Evolutionary conservation across 2,797 vertebrate genomes (phyloP).

Genomic region (Crax fasciolata): DNA sequence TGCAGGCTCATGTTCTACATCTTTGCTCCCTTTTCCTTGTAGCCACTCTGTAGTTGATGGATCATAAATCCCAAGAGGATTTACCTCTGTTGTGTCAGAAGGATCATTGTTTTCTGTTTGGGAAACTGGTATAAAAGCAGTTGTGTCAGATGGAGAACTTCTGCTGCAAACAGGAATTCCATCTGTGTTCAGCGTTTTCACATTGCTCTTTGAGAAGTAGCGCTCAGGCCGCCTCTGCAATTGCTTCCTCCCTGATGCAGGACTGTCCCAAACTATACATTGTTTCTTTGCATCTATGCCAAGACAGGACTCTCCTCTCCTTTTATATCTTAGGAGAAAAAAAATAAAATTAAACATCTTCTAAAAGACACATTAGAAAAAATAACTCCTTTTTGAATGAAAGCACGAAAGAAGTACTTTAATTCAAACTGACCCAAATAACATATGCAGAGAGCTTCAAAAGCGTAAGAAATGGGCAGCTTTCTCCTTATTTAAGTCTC

Average conservation of each 20-base stretch:
- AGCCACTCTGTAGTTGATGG: constrained; percentile 90
- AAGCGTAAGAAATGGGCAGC: background rate
- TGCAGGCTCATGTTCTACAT: constrained; percentile 55
- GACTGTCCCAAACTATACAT: constrained; percentile 86
- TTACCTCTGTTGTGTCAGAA: constrained; percentile 74
- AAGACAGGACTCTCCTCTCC: constrained; percentile 90
- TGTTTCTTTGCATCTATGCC: constrained; percentile 89
- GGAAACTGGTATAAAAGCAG: constrained; percentile 85
- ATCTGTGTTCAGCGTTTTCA: constrained; percentile 81
- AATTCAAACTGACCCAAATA: background rate
- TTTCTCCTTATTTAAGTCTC: background rate
- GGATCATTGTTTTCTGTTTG: constrained; percentile 45
- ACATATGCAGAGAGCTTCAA: background rate
- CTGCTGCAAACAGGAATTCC: constrained; percentile 65
- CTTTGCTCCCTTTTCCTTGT: constrained; percentile 88
- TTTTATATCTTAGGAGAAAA: constrained; percentile 87
- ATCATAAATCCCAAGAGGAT: constrained; percentile 94
- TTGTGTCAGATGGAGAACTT: background rate
- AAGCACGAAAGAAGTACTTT: background rate
- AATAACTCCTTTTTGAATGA: background rate
- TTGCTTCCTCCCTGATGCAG: constrained; percentile 80
- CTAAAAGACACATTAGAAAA: background rate
- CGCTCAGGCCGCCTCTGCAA: constrained; percentile 81
- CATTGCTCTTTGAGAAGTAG: constrained; percentile 87
- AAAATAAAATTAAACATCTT: constrained; percentile 1